Base-by-base conservation (phyloP, 1,140 invertebrate species). In the Zaprionus ghesquierei region DNA sequence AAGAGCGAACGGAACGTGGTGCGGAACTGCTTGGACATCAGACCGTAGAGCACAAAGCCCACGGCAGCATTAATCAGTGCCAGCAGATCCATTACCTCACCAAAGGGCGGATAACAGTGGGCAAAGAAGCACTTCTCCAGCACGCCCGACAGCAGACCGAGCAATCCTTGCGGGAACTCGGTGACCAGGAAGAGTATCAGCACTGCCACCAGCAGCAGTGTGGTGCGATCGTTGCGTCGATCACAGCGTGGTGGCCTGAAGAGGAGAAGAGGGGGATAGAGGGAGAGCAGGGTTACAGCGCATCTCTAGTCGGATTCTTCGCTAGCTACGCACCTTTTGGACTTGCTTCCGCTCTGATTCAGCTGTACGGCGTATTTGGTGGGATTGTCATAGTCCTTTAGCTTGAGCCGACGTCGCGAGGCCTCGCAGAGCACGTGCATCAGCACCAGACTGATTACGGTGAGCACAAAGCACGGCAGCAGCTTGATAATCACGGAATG, bases 21-120 rank as follows among this genome's bases (percentile, higher is more conserved):
- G 12, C 98, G 93, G 92, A 99, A 99, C 93, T 98, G 97, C 50
- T 96, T 94, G 41, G 96, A 98, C 98, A 99, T 99, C 25, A 96
- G 95, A 77, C 98, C 98, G 90, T 99, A 99, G 5, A 99, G 94
- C 44, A 99, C 95, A 90, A 99, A 99, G 90, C 98, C 98, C 44
- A 99, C 96, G 6, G 97, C 96, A 5, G 97, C 97, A 92, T 99
- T 99, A 58, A 99, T 92, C 4, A 99, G 93, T 0, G 98, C 98
- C 56, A 98, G 92, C 18, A 98, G 94, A 90, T 99, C 98, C 96
- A 98, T 97, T 8, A 98, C 79, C 90, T 98, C 97, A 1, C 97
- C 97, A 54, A 98, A 95, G 27, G 95, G 94, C 92, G 94, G 93
- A 81, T 97, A 97, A 85, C 96, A 97, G 50, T 93, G 93, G 22